A percentile compares a stretch with the other conserved stretches of the same genome.
phyloP scores from a whole-genome alignment of 2,888 invertebrate genomes.

The Cremastinae sp. region DNA sequence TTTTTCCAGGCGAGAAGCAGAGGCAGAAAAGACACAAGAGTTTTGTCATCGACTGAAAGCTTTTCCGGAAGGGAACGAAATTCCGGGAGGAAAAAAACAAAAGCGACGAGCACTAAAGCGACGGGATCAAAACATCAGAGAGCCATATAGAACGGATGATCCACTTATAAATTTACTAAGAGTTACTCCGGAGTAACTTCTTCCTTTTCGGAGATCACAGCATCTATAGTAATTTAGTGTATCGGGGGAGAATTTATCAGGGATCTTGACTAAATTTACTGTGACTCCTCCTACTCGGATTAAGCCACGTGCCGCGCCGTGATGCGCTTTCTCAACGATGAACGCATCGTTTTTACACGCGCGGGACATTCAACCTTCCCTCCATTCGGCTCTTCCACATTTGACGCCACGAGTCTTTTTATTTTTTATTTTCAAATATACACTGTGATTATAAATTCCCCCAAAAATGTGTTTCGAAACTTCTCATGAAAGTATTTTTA shows the following conservation, averaged over 20 bases:
- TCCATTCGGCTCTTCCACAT: conserved; percentile 32
- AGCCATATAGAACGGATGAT: conserved; percentile 14
- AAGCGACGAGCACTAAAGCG: not conserved
- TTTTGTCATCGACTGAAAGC: conserved; percentile 10
- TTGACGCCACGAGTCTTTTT: conserved; percentile 4
- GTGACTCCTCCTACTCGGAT: conserved; percentile 37
- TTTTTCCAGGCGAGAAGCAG: not conserved
- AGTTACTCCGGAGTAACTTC: conserved; percentile 12
- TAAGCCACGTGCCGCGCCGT: conserved; percentile 40
- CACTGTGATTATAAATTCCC: too few relatives aligned
- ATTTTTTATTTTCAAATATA: too few relatives aligned
- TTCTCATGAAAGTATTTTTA: too few relatives aligned
- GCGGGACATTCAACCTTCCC: not conserved
- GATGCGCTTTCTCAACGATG: conserved; percentile 14
- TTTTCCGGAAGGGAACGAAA: conserved; percentile 32
- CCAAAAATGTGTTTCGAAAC: too few relatives aligned
- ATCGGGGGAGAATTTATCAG: conserved; percentile 43
- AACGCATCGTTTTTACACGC: not conserved
- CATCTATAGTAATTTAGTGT: conserved; percentile 2
- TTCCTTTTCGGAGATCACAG: conserved; percentile 2
- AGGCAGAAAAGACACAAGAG: conserved; percentile 11
- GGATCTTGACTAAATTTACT: conserved; percentile 51
- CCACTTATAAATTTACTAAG: conserved; percentile 37
- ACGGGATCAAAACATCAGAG: conserved; percentile 26
- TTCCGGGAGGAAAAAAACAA: conserved; percentile 1